Evolutionary conservation across 2,797 vertebrate genomes (phyloP).

Genomic region (Anniella stebbinsi): DNA sequence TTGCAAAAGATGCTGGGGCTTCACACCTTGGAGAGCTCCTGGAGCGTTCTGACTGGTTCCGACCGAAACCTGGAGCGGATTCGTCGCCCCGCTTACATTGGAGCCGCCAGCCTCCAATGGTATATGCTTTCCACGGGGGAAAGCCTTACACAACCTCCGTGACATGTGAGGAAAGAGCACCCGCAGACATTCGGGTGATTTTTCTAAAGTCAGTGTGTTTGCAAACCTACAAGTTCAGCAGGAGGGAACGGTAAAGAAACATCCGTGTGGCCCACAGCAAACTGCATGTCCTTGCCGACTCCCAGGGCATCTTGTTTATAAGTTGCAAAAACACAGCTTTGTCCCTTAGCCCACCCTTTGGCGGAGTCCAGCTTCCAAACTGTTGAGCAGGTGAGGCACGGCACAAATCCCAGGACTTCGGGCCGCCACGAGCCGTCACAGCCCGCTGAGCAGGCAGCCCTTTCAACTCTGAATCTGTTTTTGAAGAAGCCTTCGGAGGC

Average conservation of each 20-base stretch:
- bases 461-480: background rate
- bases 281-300: too few species aligned
- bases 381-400: background rate
- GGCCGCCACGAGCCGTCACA: background rate
- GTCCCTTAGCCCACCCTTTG: too few species aligned
- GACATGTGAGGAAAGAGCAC: background rate
- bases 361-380: background rate
- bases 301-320: too few species aligned
- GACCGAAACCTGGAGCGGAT: too few species aligned
- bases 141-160: background rate
- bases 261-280: too few species aligned
- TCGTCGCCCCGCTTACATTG: too few species aligned
- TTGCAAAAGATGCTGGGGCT: too few species aligned
- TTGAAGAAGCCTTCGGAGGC: background rate
- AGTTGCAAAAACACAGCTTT: background rate
- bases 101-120: too few species aligned
- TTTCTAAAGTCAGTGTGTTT: background rate
- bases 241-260: background rate
- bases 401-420: background rate
- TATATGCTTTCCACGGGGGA: too few species aligned
- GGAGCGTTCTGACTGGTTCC: too few species aligned
- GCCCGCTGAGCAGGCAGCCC: background rate
- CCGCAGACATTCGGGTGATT: background rate
- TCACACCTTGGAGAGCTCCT: too few species aligned
- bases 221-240: background rate